A percentile compares a stretch with the other conserved stretches of the same genome.
These are phyloP conservation scores for Merops nubicus DNA, from an alignment of 2,113 vertebrate genomes.

Conservation along the genomic window DNA sequence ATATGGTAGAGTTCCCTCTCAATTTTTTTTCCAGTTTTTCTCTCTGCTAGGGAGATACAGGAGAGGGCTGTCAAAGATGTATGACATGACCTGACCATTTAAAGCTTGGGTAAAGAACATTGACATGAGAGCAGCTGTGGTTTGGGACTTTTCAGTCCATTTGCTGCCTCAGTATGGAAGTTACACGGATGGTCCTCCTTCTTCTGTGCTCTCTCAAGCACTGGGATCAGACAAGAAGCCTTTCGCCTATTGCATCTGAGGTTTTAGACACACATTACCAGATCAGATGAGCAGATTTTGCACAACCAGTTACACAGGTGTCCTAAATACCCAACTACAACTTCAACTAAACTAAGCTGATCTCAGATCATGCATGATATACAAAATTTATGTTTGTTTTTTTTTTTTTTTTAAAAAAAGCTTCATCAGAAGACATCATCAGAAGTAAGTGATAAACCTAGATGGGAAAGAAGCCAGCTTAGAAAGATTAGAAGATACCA, in stretches of 20 bases:
- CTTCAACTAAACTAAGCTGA: neutral
- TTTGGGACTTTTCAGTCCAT: neutral
- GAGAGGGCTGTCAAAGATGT: neutral
- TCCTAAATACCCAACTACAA: neutral
- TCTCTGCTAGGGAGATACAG: neutral
- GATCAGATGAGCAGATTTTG: neutral
- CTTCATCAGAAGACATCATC: neutral
- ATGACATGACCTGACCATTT: neutral
- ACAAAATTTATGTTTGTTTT: neutral
- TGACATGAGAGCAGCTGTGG: neutral
- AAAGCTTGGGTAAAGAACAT: neutral
- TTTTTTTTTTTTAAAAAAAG: too few relatives aligned
- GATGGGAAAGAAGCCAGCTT: neutral
- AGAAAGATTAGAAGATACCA: neutral
- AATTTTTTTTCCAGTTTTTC: neutral
- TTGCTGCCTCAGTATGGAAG: neutral
- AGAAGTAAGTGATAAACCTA: neutral
- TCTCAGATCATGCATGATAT: neutral
- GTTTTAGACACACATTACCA: neutral
- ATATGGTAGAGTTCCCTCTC: neutral
- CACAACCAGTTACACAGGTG: constrained; percentile 16
- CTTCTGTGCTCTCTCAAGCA: neutral
- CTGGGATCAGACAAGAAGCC: neutral
- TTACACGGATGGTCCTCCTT: neutral
- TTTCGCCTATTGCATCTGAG: neutral